Percentiles rank a stretch among this genome's conserved stretches.
phyloP scores from a whole-genome alignment of 2,888 invertebrate genomes.

The Mycalesis mineus region DNA sequence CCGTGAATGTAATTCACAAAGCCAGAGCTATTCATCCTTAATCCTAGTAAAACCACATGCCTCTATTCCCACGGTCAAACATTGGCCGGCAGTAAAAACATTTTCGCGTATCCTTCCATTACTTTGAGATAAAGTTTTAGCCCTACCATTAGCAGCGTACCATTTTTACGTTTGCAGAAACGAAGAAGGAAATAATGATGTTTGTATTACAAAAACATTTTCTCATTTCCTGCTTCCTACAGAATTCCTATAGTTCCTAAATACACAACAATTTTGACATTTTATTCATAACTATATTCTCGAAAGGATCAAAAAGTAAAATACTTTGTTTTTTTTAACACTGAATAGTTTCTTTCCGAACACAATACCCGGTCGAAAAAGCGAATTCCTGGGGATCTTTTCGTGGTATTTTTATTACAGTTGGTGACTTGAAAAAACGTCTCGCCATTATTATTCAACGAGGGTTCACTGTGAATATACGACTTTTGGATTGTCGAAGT shows the following conservation, averaged over 20 bases:
- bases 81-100: neutral
- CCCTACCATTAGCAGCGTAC: neutral
- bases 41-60: conserved; percentile 2
- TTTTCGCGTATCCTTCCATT: conserved; percentile 1
- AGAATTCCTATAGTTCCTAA: neutral
- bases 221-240: neutral
- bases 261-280: neutral
- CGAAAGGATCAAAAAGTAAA: neutral
- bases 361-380: conserved; percentile 2
- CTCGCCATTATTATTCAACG: conserved; percentile 21
- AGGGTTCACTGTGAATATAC: conserved; percentile 13
- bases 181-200: neutral
- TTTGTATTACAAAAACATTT: neutral
- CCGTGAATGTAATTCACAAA: conserved; percentile 6
- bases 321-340: neutral
- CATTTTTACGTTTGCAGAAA: neutral
- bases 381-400: conserved; percentile 12
- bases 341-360: conserved; percentile 2
- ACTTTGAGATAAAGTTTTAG: conserved; percentile 3
- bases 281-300: neutral
- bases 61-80: conserved; percentile 1
- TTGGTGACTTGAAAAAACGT: conserved; percentile 23
- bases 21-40: conserved; percentile 2
- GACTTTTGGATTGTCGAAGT: conserved; percentile 8
- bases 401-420: conserved; percentile 19